These are phyloP conservation scores for Drosophila dives DNA, from an alignment of 2,888 invertebrate genomes.

Conservation along the genomic window DNA sequence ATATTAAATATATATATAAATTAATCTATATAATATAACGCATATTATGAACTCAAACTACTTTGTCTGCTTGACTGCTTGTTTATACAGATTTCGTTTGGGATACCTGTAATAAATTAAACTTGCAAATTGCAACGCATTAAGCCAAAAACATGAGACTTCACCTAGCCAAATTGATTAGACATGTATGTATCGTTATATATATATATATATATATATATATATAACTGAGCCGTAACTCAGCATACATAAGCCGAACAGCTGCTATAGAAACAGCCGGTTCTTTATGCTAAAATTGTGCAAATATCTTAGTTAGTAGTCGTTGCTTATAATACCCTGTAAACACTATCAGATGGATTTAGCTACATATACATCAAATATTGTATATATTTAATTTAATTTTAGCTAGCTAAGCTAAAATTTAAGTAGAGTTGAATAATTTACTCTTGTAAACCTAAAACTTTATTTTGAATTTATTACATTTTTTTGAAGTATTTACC, in stretches of 20 bases:
- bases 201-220: background rate
- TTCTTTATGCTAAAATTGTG: constrained; percentile 34
- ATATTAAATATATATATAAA: background rate
- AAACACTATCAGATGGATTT: background rate
- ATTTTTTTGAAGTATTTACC: background rate
- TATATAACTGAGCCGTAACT: constrained; percentile 32
- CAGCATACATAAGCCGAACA: constrained; percentile 41
- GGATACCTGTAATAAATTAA: background rate
- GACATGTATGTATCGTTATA: background rate
- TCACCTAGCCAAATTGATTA: constrained; percentile 22
- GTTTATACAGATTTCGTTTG: background rate
- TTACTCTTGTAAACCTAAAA: background rate
- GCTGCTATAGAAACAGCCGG: constrained; percentile 56
- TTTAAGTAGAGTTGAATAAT: background rate
- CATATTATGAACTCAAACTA: constrained; percentile 28
- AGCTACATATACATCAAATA: background rate
- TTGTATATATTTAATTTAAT: background rate
- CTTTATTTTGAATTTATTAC: too few relatives aligned
- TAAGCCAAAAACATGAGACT: constrained; percentile 19
- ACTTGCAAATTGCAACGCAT: constrained; percentile 33
- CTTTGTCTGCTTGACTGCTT: constrained; percentile 30
- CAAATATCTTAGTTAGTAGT: background rate
- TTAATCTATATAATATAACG: constrained; percentile 22
- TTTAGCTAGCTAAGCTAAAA: background rate
- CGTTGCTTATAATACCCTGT: constrained; percentile 31